A percentile compares a stretch with the other conserved stretches of the same genome.
phyloP scores from a whole-genome alignment of 2,888 invertebrate species.

The Drosophila paramelanica region DNA sequence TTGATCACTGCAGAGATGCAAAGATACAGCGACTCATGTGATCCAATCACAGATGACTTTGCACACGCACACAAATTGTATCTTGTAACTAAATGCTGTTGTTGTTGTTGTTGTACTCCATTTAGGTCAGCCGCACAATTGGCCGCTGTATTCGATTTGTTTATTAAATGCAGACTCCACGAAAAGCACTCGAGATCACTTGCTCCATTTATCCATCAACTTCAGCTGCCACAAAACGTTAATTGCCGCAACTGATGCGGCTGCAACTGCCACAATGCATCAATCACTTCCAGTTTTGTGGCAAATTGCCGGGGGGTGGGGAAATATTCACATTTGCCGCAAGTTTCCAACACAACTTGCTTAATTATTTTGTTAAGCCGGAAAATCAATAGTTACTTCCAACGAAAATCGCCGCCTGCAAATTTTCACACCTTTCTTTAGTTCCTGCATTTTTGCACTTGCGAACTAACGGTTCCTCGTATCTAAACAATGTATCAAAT shows the following conservation, averaged over 20 bases:
- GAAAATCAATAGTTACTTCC: constrained; percentile 37
- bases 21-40: not conserved
- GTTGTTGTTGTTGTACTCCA: constrained; percentile 1
- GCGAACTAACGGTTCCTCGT: constrained; percentile 13
- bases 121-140: constrained; percentile 63
- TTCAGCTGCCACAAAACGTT: constrained; percentile 51
- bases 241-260: constrained; percentile 42
- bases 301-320: constrained; percentile 20
- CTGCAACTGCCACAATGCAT: constrained; percentile 27
- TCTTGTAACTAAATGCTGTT: constrained; percentile 1
- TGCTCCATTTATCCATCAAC: constrained; percentile 58
- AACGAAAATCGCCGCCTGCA: constrained; percentile 18
- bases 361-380: constrained; percentile 31
- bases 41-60: constrained; percentile 22
- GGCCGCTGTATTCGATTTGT: constrained; percentile 62
- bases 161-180: constrained; percentile 56
- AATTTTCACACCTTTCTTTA: constrained; percentile 25
- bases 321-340: not conserved
- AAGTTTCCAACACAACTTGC: not conserved
- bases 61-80: constrained; percentile 6
- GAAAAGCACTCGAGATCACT: constrained; percentile 40
- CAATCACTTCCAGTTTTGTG: constrained; percentile 49
- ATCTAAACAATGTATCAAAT: constrained; percentile 21
- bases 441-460: not conserved
- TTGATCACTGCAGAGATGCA: not conserved